These are phyloP conservation scores for Hypolimnas misippus DNA, from an alignment of 2,888 invertebrate genomes.

Conservation along the genomic window DNA sequence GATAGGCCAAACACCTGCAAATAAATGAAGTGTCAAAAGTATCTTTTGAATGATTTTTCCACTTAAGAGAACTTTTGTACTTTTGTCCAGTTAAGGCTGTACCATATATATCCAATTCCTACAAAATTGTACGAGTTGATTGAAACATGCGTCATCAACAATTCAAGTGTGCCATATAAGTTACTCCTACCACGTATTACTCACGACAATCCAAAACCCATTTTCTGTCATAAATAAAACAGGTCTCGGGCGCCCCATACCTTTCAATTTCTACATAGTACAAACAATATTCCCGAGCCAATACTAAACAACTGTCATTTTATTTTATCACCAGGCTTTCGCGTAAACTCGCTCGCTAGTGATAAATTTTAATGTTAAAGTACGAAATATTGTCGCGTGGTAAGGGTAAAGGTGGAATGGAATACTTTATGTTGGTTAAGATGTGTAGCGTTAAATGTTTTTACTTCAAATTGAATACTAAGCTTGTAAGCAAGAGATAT, in stretches of 20 bases:
- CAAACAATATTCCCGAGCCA: constrained; percentile 74
- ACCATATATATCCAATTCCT: too few relatives aligned
- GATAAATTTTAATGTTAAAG: constrained; percentile 80
- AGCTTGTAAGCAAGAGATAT: not conserved
- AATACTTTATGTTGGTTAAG: constrained; percentile 35
- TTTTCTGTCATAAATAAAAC: constrained; percentile 79
- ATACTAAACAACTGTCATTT: constrained; percentile 84
- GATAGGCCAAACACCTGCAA: too few relatives aligned
- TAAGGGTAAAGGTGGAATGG: constrained; percentile 43
- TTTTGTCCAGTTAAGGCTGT: too few relatives aligned
- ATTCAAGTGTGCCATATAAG: constrained; percentile 43
- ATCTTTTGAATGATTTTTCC: too few relatives aligned
- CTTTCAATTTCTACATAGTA: constrained; percentile 80
- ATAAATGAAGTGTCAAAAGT: too few relatives aligned
- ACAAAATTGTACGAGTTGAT: constrained; percentile 15
- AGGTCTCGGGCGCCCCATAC: constrained; percentile 77
- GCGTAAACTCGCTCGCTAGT: constrained; percentile 73
- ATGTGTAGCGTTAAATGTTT: constrained; percentile 20
- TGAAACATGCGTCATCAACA: constrained; percentile 30
- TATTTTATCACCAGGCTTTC: constrained; percentile 82
- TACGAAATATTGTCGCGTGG: constrained; percentile 75
- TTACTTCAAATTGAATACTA: not conserved
- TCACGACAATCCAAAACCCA: constrained; percentile 77
- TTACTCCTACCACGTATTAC: constrained; percentile 54
- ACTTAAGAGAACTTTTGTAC: too few relatives aligned